Evolutionary conservation across 2,797 vertebrate genomes (phyloP), one percentile per base, ranked within the genome.

Genomic region (Centroberyx gerrardi): DNA sequence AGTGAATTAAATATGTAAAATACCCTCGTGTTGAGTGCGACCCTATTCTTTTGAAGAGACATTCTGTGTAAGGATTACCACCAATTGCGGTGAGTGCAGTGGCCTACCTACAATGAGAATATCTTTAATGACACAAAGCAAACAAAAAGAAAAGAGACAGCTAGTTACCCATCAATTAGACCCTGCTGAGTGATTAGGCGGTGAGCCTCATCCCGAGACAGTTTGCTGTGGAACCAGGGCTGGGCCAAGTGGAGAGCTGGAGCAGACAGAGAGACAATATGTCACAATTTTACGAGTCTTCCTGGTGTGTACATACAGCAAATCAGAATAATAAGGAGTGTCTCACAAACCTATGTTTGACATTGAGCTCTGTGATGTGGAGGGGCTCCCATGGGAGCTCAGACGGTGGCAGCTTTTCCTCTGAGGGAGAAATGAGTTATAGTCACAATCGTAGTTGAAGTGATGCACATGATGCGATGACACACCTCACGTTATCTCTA

Each of bases 141-240:
- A 63, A 51, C 31, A 10, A 60, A 63, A 12, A 31, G n/a, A 52
- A 9, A 67, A 51, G 13, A 59, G 22, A 3, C 42, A 48, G 33
- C 7, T 66, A 63, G 95, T 90, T 90, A 99, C 98, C 98, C 97
- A 88, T 99, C 98, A 44, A 98, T 94, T 66, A 96, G 96, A 76
- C 98, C 97, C 92, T 99, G 98, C 61, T 97, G 97, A 84, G 94
- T 93, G 87, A 99, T 98, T 52, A 99, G 81, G 78, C 95, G 95
- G 66, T 98, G 97, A 84, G 97, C 96, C 70, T 99, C 97, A 5
- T 98, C 97, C 83, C 98, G 95, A 67, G 98, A 97, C 86, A 98
- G 96, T 92, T 95, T 97, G 82, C 97, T 95, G 87, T 99, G 97
- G 93, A 99, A 99, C 98, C 98, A 99, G 0, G 96, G 94, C 90